Evolutionary conservation across 2,797 vertebrate species (phyloP).

Genomic region (Gymnocypris eckloni): DNA sequence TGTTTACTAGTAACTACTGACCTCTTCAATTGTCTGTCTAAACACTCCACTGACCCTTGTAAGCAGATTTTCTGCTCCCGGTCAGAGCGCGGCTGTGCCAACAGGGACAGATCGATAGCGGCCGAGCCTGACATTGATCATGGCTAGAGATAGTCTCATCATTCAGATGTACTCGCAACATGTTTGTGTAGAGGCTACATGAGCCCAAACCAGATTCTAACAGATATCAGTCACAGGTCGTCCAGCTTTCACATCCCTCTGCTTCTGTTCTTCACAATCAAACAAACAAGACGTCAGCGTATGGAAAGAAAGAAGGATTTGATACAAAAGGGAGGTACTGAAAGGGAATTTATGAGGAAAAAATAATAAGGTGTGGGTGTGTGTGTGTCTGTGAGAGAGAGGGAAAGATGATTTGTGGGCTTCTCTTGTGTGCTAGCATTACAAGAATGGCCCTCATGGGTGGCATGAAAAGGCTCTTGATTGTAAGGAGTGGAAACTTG

Average conservation of each 20-base stretch:
- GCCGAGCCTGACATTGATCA: constrained; percentile 70
- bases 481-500: constrained; percentile 81
- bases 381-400: constrained; percentile 9
- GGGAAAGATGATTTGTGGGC: constrained; percentile 78
- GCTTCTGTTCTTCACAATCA: constrained; percentile 48
- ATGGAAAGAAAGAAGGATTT: neutral
- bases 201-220: constrained; percentile 58
- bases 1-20: constrained; percentile 66
- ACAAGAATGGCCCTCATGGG: constrained; percentile 83
- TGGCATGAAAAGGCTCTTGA: constrained; percentile 81
- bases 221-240: constrained; percentile 37
- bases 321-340: constrained; percentile 15
- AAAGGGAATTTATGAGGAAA: constrained; percentile 15
- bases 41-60: constrained; percentile 66
- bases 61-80: constrained; percentile 58
- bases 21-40: constrained; percentile 65
- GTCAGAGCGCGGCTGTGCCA: constrained; percentile 61
- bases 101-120: constrained; percentile 70
- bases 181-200: constrained; percentile 55
- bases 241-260: neutral
- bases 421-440: constrained; percentile 78
- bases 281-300: constrained; percentile 24
- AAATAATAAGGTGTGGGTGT: constrained; percentile 10
- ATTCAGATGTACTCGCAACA: constrained; percentile 60
- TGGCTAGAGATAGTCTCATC: constrained; percentile 64